phyloP scores from a whole-genome alignment of 2,797 vertebrate species.

The Sebastes taczanowskii region DNA sequence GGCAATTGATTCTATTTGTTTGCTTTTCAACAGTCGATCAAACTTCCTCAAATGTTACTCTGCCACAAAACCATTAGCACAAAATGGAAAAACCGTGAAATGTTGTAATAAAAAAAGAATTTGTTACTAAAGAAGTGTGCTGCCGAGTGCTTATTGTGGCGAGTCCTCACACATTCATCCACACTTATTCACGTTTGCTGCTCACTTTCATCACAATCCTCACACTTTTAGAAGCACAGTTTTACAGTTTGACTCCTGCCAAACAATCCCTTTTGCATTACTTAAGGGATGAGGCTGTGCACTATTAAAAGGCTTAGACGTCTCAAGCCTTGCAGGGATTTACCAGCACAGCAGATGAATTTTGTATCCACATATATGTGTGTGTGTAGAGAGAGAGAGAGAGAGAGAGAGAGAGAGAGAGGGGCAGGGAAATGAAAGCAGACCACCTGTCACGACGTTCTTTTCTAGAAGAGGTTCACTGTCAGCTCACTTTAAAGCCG shows the following conservation, averaged over 20 bases:
- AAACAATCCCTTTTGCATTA: conserved; percentile 28
- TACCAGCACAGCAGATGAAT: conserved; percentile 2
- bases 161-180: background rate
- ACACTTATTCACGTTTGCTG: background rate
- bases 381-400: background rate
- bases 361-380: background rate
- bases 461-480: background rate
- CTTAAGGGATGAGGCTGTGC: conserved; percentile 32
- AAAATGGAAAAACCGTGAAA: conserved; percentile 82
- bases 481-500: conserved; percentile 3
- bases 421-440: conserved; percentile 5
- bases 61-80: conserved; percentile 81
- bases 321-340: conserved; percentile 22
- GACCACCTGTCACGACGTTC: background rate
- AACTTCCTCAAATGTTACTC: conserved; percentile 63
- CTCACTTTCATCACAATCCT: background rate
- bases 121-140: conserved; percentile 78
- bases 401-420: background rate
- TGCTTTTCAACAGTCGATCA: conserved; percentile 71
- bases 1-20: conserved; percentile 71
- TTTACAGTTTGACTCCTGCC: background rate
- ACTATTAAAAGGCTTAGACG: conserved; percentile 34
- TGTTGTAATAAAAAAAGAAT: conserved; percentile 86
- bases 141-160: conserved; percentile 33
- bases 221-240: background rate